phyloP scores from a whole-genome alignment of 1,140 invertebrate species.

The Bombus turneri region DNA sequence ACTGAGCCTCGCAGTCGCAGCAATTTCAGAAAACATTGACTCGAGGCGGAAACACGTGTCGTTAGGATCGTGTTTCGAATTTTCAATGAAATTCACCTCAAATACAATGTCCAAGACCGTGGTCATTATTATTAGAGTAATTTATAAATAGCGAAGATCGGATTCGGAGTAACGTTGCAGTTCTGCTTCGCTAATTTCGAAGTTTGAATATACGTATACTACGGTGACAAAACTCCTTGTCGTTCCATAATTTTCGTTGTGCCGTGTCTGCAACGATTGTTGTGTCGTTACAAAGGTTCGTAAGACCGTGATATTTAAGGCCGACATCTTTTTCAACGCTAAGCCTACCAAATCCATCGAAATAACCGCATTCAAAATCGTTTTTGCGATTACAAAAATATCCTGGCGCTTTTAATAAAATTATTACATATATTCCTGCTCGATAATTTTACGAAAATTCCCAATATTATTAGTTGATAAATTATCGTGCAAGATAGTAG shows the following conservation, averaged over 20 bases:
- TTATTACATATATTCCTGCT: too few relatives aligned
- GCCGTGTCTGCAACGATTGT: neutral
- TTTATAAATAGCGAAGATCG: slow-evolving; percentile 3
- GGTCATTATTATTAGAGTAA: slow-evolving; percentile 11
- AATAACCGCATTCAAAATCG: neutral
- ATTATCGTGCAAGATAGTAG: too few relatives aligned
- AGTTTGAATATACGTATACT: neutral
- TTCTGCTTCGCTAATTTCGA: neutral
- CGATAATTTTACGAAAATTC: neutral
- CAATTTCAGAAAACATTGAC: neutral
- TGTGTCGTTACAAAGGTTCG: neutral
- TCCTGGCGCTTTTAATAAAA: too few relatives aligned
- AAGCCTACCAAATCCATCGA: neutral
- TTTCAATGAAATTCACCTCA: neutral
- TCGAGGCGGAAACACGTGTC: slow-evolving; percentile 1
- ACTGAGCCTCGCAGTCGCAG: neutral
- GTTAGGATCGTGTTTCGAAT: neutral
- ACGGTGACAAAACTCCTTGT: neutral
- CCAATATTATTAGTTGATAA: too few relatives aligned
- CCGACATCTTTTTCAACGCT: neutral
- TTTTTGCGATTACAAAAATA: neutral
- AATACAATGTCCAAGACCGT: neutral
- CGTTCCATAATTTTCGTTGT: slow-evolving; percentile 4
- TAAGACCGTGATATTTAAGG: too few relatives aligned
- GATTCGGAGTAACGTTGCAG: neutral